Evolutionary conservation across 2,888 invertebrate species (phyloP).

Genomic region (Sialis fuliginosa): DNA sequence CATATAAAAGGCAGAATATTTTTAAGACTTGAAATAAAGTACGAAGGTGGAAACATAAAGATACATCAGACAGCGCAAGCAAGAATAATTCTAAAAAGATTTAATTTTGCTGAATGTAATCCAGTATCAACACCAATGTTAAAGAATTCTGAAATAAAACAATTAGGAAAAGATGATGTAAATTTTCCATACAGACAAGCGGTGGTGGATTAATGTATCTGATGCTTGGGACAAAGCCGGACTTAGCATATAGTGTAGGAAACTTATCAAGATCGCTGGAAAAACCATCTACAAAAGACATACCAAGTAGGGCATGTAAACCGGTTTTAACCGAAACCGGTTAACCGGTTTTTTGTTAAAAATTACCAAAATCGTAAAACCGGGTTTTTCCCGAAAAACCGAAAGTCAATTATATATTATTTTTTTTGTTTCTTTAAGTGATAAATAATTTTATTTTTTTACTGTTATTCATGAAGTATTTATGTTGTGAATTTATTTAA

Average conservation of each 20-base stretch:
- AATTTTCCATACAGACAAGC: neutral
- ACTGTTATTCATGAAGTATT: too few relatives aligned
- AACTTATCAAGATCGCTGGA: constrained; percentile 1
- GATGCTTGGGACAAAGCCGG: neutral
- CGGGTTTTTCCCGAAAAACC: too few relatives aligned
- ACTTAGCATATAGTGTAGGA: neutral
- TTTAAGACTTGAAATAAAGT: neutral
- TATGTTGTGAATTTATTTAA: too few relatives aligned
- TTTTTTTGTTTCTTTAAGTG: too few relatives aligned
- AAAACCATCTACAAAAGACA: constrained; percentile 13
- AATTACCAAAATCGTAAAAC: too few relatives aligned
- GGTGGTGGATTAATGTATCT: neutral
- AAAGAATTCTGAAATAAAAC: neutral
- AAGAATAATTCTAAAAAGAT: neutral
- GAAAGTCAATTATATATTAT: too few relatives aligned
- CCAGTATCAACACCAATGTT: neutral
- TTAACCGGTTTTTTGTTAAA: too few relatives aligned
- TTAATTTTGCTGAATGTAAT: neutral
- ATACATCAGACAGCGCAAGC: neutral
- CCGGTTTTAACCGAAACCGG: too few relatives aligned
- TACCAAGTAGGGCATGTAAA: too few relatives aligned
- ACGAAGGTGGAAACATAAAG: neutral
- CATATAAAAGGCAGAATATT: too few relatives aligned
- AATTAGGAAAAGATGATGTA: neutral
- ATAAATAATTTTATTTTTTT: too few relatives aligned